A percentile compares a stretch with the other conserved stretches of the same genome.
Evolutionary conservation across 2,113 vertebrate genomes (phyloP).

Genomic region (Melanerpes aurifrons): DNA sequence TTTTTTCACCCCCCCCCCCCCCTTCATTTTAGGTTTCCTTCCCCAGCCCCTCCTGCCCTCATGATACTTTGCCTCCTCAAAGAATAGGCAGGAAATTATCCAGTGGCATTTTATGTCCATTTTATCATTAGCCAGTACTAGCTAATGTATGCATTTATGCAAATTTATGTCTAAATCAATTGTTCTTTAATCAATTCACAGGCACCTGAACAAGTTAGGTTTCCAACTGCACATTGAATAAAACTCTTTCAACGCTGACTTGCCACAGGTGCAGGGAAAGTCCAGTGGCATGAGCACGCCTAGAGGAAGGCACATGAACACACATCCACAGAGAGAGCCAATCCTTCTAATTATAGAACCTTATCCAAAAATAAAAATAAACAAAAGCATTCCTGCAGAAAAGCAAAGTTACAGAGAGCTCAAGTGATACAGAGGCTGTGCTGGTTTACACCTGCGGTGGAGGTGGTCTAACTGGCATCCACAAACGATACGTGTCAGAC

Average conservation of each 20-base stretch:
- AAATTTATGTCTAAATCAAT: constrained; percentile 59
- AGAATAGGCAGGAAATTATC: constrained; percentile 30
- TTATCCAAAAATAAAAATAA: neutral
- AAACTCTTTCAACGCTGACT: neutral
- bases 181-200: constrained; percentile 38
- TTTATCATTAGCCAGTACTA: constrained; percentile 30
- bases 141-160: constrained; percentile 48
- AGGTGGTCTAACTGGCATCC: neutral
- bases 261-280: neutral
- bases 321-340: accelerated
- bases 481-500: neutral
- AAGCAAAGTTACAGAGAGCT: neutral
- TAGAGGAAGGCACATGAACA: accelerated
- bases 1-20: neutral
- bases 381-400: neutral
- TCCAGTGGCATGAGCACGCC: neutral
- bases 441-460: neutral
- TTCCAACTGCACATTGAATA: constrained; percentile 24
- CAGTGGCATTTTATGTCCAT: constrained; percentile 20
- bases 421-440: neutral
- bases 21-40: constrained; percentile 1
- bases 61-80: constrained; percentile 20
- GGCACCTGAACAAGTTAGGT: neutral
- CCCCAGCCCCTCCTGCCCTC: neutral
- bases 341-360: neutral